Evolutionary conservation across 1,140 invertebrate genomes (phyloP), one percentile per base, ranked within the genome.

Genomic region (Drosophila nebulosa): DNA sequence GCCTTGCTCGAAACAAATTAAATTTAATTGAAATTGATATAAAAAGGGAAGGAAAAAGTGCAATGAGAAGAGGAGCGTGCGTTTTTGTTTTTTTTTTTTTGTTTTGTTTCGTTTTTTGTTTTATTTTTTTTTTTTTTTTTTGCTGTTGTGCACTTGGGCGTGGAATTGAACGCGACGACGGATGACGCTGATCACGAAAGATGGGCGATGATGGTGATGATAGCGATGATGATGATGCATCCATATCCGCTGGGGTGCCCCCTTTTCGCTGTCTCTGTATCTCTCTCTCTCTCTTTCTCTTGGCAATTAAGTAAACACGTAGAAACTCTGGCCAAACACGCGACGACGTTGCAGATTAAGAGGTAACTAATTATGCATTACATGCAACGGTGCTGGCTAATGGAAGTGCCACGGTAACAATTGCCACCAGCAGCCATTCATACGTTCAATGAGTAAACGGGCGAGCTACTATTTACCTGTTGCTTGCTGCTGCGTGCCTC

Each of bases 21-120:
- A 74, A 79, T 70, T 79, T 77, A 89, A 83, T 83, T 88, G 64
- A 79, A 89, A 88, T 61, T 67, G 78, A 86, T 78, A 72, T 69
- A 74, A 85, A 69, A 55, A 55, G 30, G 27, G 27, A 32, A 27
- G 52, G 26, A 27, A 55, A 46, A 55, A 55, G 6, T 32, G 52
- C 52, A 55, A 32, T 55, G 26, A 18, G 27, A 18, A 21, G 16
- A 46, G 39, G 26, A 26, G 26, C 50, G 12, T 26, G 26, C 77
- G 72, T 76, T 56, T 64, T 51, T 36, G 27, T 50, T 27, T 36
- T 70, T 51, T 16, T 30, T 24, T 35, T 68, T 35, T 14, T 59
- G 42, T 36, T 72, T 26, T 30, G 64, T 24, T 63, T n/a, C n/a
- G n/a, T n/a, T n/a, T n/a, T n/a, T n/a, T n/a, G n/a, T 56, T 64